Evolutionary conservation across 1,140 invertebrate genomes (phyloP), one percentile per base, ranked within the genome.

Genomic region (Periplaneta americana): DNA sequence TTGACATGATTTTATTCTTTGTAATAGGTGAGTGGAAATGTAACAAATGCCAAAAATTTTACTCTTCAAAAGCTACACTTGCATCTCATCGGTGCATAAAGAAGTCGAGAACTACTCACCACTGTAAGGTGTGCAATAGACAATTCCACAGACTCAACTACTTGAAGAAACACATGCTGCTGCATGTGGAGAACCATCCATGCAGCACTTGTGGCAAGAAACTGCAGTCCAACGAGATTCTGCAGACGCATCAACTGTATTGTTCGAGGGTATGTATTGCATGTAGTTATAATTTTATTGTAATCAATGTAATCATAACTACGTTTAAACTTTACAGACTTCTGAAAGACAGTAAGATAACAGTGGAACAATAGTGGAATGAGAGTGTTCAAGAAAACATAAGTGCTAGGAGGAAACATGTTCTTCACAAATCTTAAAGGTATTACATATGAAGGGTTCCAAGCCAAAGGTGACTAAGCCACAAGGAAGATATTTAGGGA

Each of bases 101-200:
- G 80, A 83, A 79, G 85, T 86, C 80, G 79, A 77, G 33, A 85
- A 85, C 78, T 15, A 82, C 81, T 57, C 84, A 82, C 39, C 79
- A 82, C 22, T 89, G 87, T 84, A 39, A 79, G 37, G 33, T 85
- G 75, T 89, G 88, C 81, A 83, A 85, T 28, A 85, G 86, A 83
- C 80, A 81, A 48, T 89, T 88, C 83, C 82, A 75, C 34, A 82
- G 83, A 31, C 39, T 83, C 17, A 81, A 36, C 32, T 85, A 85
- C 75, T 83, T 88, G 33, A 83, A 83, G 34, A 83, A 83, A 80
- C 87, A 88, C 82, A 37, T 87, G 48, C 85, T 83, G 80, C 81
- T 75, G 17, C 87, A 88, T 77, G 2, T 33, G 31, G 66, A 81
- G 75, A 36, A 22, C 22, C 74, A 35, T n/a, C 32, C 78, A 34